These are phyloP conservation scores for Ceratina calcarata DNA, from an alignment of 1,140 invertebrate species.

Conservation along the genomic window DNA sequence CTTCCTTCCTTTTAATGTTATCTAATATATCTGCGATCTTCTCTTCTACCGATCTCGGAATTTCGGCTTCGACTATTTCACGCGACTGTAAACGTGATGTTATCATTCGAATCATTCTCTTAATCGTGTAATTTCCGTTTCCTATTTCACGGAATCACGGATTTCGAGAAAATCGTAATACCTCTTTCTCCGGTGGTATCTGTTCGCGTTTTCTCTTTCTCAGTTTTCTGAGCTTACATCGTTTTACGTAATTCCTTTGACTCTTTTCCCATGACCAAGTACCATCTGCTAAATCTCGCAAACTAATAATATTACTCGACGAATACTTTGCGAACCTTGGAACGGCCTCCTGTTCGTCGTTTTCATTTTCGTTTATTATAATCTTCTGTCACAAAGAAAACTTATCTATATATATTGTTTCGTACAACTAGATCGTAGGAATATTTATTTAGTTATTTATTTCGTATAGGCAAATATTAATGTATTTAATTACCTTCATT, in stretches of 20 bases:
- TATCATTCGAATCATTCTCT: not conserved
- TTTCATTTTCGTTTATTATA: constrained; percentile 66
- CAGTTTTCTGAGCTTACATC: constrained; percentile 33
- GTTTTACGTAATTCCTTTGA: constrained; percentile 62
- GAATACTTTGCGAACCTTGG: constrained; percentile 2
- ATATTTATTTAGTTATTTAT: not conserved
- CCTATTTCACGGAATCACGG: not conserved
- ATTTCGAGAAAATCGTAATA: constrained; percentile 2
- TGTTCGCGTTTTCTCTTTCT: constrained; percentile 22
- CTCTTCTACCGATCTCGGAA: constrained; percentile 74
- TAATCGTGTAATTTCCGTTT: too few relatives aligned
- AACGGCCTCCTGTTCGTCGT: constrained; percentile 44
- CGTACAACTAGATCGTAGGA: not conserved
- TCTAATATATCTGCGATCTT: constrained; percentile 69
- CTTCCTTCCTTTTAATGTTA: constrained; percentile 59
- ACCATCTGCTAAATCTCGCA: constrained; percentile 63
- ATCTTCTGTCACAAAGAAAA: constrained; percentile 70
- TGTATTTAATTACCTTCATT: constrained; percentile 20
- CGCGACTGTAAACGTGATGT: constrained; percentile 53
- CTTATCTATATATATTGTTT: not conserved
- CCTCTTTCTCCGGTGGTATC: constrained; percentile 16
- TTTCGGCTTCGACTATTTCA: constrained; percentile 68
- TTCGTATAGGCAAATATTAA: not conserved
- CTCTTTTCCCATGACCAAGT: constrained; percentile 58
- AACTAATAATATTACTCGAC: constrained; percentile 64